Conservation (phyloP, 2,113 vertebrate species). For the Leucosticte australis region DNA sequence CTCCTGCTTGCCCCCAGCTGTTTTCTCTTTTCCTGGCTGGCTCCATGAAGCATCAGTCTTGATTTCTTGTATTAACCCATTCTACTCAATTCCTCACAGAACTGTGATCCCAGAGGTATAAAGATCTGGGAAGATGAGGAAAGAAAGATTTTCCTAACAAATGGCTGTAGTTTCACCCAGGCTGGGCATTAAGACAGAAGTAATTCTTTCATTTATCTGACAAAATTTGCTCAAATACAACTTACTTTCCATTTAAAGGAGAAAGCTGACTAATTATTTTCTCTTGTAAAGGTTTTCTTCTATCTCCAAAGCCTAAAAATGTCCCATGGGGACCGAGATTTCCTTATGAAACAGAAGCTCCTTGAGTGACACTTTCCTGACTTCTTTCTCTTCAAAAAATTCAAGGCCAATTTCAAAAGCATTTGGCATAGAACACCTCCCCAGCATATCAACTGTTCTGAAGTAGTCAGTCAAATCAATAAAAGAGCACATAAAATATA, state of each 20-base stretch:
- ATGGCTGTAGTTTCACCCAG: neutral
- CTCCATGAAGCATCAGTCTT: neutral
- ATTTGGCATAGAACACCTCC: neutral
- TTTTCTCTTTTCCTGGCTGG: neutral
- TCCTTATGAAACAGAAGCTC: slow-evolving; percentile 38
- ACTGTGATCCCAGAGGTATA: neutral
- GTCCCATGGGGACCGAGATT: neutral
- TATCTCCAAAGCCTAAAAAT: slow-evolving; percentile 60
- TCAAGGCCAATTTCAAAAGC: slow-evolving; percentile 40
- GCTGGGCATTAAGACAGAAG: neutral
- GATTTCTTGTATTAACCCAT: neutral
- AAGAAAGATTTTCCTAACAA: neutral
- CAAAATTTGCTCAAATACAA: slow-evolving; percentile 63
- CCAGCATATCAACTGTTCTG: neutral
- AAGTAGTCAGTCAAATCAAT: neutral
- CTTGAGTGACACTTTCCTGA: neutral
- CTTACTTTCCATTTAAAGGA: slow-evolving; percentile 51
- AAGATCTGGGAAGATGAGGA: slow-evolving; percentile 2
- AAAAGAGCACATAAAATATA: neutral
- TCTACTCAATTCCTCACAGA: neutral
- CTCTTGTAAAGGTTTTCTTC: slow-evolving; percentile 59
- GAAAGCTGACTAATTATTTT: slow-evolving; percentile 60
- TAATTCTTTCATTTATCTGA: slow-evolving; percentile 33
- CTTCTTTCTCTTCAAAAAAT: slow-evolving; percentile 47
- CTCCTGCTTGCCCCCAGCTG: neutral